phyloP scores from a whole-genome alignment of 2,888 invertebrate species.

The Drosophila aldrichi region DNA sequence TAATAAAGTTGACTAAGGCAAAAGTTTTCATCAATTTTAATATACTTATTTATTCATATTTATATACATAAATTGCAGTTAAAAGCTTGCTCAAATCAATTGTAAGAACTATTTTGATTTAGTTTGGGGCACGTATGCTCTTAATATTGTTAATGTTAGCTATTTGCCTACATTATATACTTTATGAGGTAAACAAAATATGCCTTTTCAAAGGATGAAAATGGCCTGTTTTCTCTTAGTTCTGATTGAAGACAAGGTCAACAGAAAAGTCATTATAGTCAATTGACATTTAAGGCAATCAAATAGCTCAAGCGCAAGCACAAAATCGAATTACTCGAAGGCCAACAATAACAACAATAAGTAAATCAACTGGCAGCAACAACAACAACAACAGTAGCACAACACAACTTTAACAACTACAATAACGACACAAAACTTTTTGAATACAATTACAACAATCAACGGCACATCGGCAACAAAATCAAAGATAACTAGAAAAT shows the following conservation, averaged over 20 bases:
- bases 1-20: too few relatives aligned
- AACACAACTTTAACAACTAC: constrained; percentile 25
- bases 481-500: constrained; percentile 15
- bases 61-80: too few relatives aligned
- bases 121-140: neutral
- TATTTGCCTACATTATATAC: neutral
- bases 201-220: too few relatives aligned
- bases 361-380: constrained; percentile 32
- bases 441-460: constrained; percentile 64
- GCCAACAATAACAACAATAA: constrained; percentile 30
- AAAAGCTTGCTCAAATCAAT: neutral
- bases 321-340: constrained; percentile 27
- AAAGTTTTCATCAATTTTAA: too few relatives aligned
- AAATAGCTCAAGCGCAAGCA: constrained; percentile 36
- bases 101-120: too few relatives aligned
- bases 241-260: constrained; percentile 54
- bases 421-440: constrained; percentile 58
- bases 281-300: constrained; percentile 62
- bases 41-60: too few relatives aligned
- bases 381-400: constrained; percentile 28
- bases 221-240: neutral
- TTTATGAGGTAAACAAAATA: neutral
- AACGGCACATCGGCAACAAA: constrained; percentile 46
- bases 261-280: constrained; percentile 61
- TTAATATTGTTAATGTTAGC: neutral